Conservation (phyloP, 2,113 vertebrate genomes). For the Ctenodactylus gundi region DNA sequence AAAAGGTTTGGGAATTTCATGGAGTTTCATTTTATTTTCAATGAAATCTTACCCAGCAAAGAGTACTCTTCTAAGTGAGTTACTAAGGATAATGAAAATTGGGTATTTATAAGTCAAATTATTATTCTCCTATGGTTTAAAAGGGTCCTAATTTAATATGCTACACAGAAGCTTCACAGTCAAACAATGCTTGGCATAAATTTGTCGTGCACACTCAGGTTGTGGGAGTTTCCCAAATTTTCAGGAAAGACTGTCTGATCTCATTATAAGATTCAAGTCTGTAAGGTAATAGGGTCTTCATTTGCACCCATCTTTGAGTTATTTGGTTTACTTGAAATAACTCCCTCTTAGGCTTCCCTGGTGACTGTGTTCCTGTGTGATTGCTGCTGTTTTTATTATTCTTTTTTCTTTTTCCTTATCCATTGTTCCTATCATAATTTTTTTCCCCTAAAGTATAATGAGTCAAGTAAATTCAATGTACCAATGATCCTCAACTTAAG, state of each 20-base stretch:
- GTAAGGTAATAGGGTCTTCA: neutral
- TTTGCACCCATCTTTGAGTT: neutral
- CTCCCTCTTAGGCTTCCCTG: neutral
- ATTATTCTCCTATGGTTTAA: neutral
- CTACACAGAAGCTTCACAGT: neutral
- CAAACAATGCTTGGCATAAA: neutral
- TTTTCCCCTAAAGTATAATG: neutral
- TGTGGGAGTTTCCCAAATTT: neutral
- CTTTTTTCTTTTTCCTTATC: fast-evolving
- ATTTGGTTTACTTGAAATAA: neutral
- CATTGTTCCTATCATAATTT: neutral
- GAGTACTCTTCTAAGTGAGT: neutral
- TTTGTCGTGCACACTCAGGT: neutral
- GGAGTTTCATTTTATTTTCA: neutral
- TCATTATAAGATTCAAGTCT: neutral
- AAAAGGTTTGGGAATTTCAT: neutral
- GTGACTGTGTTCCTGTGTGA: neutral
- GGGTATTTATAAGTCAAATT: neutral
- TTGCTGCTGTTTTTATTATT: neutral
- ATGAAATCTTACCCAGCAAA: neutral
- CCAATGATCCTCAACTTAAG: neutral
- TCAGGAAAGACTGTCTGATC: neutral
- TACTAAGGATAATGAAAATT: neutral
- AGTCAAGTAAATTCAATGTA: neutral
- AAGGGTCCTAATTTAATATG: neutral